A percentile compares a stretch with the other conserved stretches of the same genome.
Conservation (phyloP, 2,797 vertebrate genomes). For the Enteromius viviparus region DNA sequence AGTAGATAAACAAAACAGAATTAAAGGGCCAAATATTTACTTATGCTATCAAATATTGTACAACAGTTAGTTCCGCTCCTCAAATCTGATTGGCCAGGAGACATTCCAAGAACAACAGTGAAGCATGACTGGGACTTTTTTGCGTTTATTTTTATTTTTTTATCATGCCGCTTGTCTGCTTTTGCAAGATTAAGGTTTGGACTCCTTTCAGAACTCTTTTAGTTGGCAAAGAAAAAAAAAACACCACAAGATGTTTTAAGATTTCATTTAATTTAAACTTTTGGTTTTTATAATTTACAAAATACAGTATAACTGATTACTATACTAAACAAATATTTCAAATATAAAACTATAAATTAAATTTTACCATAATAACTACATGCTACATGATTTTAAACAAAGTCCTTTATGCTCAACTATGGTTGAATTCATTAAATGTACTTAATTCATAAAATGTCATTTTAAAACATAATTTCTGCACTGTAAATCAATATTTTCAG, state of each 20-base stretch:
- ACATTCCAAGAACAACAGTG: not conserved
- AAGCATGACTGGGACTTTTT: not conserved
- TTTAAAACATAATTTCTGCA: not conserved
- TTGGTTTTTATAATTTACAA: not conserved
- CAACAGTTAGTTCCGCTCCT: not conserved
- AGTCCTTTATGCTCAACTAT: not conserved
- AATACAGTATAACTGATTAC: not conserved
- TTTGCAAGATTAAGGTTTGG: not conserved
- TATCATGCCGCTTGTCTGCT: not conserved
- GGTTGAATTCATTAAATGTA: too few species aligned
- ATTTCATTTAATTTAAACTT: not conserved
- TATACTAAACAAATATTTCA: not conserved
- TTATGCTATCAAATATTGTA: not conserved
- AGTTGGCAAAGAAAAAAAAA: not conserved
- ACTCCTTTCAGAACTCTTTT: not conserved
- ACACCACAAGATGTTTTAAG: not conserved
- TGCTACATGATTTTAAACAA: not conserved
- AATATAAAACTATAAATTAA: not conserved
- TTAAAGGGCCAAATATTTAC: slow-evolving; percentile 5
- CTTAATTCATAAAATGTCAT: not conserved
- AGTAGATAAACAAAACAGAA: not conserved
- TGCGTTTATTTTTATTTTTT: not conserved
- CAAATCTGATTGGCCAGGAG: not conserved
- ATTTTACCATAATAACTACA: not conserved
- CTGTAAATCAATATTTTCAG: not conserved